Percentiles rank a stretch among this genome's conserved stretches.
Conservation (phyloP, 1,140 invertebrate genomes). For the Lanistes nyassanus region DNA sequence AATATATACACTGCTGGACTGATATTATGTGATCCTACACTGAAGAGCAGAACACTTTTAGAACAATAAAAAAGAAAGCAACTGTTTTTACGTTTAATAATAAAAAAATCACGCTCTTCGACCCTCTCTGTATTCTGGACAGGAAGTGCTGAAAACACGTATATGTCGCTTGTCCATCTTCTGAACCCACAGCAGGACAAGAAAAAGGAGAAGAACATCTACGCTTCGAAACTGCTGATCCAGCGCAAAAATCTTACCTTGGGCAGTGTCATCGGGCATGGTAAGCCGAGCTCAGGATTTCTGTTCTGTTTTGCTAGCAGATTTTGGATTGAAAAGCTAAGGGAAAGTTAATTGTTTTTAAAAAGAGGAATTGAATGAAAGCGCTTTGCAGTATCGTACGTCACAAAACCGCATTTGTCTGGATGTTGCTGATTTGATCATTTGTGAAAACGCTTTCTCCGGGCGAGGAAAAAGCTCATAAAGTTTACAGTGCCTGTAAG, state of each 20-base stretch:
- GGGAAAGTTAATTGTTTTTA: neutral
- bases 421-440: neutral
- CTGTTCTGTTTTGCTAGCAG: neutral
- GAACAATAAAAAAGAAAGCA: no score
- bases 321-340: neutral
- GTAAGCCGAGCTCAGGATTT: neutral
- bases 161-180: slow-evolving; percentile 4
- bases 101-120: no score
- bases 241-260: neutral
- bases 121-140: neutral
- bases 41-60: no score
- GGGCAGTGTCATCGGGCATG: slow-evolving; percentile 15
- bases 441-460: neutral
- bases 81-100: no score
- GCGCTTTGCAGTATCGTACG: neutral
- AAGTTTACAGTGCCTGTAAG: no score
- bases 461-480: no score
- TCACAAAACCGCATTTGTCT: neutral
- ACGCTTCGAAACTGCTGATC: slow-evolving; percentile 1
- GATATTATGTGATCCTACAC: no score
- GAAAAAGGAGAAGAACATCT: slow-evolving; percentile 13
- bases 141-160: slow-evolving; percentile 19
- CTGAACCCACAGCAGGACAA: slow-evolving; percentile 14
- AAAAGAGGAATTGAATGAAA: no score
- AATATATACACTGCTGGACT: no score